A percentile compares a stretch with the other conserved stretches of the same genome.
Conservation (phyloP, 2,797 vertebrate species). For the Phyllotis vaccarum region DNA sequence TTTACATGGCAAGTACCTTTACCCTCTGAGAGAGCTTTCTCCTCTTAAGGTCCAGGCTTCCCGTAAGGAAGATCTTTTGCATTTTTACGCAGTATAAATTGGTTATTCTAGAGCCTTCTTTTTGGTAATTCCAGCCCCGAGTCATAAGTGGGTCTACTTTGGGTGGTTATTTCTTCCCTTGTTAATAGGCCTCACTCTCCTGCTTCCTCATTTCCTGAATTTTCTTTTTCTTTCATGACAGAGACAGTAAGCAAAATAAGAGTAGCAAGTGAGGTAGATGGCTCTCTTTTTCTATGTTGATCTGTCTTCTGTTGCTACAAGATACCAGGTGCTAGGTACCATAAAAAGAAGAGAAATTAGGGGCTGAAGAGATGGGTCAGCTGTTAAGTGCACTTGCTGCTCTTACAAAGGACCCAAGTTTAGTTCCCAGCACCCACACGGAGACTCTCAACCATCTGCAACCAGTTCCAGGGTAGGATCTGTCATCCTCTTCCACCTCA, state of each 20-base stretch:
- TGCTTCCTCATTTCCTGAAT: background rate
- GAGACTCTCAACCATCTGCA: background rate
- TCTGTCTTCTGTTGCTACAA: background rate
- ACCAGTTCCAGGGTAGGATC: background rate
- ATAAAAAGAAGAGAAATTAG: background rate
- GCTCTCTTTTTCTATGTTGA: background rate
- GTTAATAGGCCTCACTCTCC: background rate
- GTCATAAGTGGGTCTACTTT: background rate
- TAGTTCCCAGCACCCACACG: background rate
- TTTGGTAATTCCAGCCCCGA: background rate
- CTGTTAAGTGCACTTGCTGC: background rate
- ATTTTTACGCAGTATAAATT: background rate
- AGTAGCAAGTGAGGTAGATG: background rate
- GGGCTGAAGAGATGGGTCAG: background rate
- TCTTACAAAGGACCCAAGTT: background rate
- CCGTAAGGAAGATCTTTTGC: background rate
- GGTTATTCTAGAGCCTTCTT: background rate
- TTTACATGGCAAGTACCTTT: background rate
- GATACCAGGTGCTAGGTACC: background rate
- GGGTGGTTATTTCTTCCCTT: conserved; percentile 1
- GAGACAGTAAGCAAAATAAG: background rate
- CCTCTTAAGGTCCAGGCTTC: background rate
- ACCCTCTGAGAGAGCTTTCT: background rate
- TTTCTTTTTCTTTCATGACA: background rate
- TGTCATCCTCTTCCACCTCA: background rate